Percentiles rank a stretch among this genome's conserved stretches.
phyloP scores from a whole-genome alignment of 23 tunicate genomes.

The Diplosoma virens region DNA sequence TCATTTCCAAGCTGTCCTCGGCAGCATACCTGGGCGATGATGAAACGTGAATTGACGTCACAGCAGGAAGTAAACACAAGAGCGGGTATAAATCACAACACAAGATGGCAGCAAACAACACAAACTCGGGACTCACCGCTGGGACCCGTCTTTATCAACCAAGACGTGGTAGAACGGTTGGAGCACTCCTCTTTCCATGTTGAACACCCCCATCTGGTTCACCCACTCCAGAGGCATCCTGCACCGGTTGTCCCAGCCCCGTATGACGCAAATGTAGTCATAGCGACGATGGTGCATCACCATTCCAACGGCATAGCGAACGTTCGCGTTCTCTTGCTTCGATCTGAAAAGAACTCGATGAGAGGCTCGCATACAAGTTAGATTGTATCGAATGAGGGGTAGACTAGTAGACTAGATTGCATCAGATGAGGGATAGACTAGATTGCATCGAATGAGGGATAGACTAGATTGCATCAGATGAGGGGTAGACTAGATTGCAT shows the following conservation, averaged over 20 bases:
- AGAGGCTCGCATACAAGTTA: no score
- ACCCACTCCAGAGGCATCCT: slow-evolving; percentile 29
- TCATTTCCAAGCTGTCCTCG: slow-evolving; percentile 1
- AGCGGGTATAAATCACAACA: no score
- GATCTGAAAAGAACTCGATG: slow-evolving; percentile 19
- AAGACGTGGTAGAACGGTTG: slow-evolving; percentile 46
- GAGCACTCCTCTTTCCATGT: background rate
- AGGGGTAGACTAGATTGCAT: no score
- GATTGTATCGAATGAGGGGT: no score
- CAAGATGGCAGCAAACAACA: no score
- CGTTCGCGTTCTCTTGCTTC: background rate
- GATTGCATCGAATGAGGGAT: no score
- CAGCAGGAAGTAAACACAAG: no score
- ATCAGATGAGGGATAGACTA: no score
- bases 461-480: no score
- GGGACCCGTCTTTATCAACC: slow-evolving; percentile 38
- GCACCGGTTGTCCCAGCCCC: slow-evolving; percentile 44
- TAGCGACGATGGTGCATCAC: slow-evolving; percentile 31
- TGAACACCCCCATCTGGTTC: slow-evolving; percentile 25
- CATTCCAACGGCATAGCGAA: slow-evolving; percentile 41
- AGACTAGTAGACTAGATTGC: no score
- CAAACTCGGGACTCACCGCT: no score
- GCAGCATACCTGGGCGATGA: slow-evolving; percentile 36
- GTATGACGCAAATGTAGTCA: slow-evolving; percentile 35
- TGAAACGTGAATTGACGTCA: no score